phyloP scores from a whole-genome alignment of 2,888 invertebrate genomes.

The Sarcophaga carnaria region DNA sequence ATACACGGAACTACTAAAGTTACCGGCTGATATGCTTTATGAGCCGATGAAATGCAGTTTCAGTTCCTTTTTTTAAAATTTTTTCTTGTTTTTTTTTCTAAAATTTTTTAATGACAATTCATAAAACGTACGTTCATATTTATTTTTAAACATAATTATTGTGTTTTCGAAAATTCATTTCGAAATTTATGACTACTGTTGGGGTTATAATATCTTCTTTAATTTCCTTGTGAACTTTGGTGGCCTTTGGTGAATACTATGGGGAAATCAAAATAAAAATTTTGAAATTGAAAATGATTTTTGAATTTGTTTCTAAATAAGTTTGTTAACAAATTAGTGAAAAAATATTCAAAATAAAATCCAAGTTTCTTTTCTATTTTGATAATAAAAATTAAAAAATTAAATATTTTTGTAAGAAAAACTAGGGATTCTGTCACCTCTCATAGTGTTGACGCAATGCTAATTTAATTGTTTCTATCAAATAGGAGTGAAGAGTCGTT shows the following conservation, averaged over 20 bases:
- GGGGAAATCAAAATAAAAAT: background rate
- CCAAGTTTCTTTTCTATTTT: too few relatives aligned
- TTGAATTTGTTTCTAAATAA: background rate
- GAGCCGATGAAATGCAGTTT: slow-evolving; percentile 56
- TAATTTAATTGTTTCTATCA: too few relatives aligned
- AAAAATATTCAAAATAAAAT: background rate
- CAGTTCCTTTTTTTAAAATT: background rate
- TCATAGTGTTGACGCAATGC: too few relatives aligned
- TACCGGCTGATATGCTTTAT: slow-evolving; percentile 33
- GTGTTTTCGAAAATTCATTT: background rate
- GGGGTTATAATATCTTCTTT: background rate
- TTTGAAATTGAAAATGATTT: background rate
- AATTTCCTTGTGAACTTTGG: background rate
- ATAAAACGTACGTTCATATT: slow-evolving; percentile 13
- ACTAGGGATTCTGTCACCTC: too few relatives aligned
- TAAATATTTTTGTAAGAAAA: too few relatives aligned
- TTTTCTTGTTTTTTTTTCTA: background rate
- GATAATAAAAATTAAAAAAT: too few relatives aligned
- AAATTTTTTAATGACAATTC: slow-evolving; percentile 59
- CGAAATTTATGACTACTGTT: background rate
- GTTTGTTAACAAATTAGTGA: background rate
- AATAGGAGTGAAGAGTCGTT: too few relatives aligned
- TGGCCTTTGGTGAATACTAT: background rate
- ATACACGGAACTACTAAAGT: background rate
- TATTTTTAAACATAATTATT: background rate